Evolutionary conservation across 2,797 vertebrate species (phyloP), one percentile per base, ranked within the genome.

Genomic region (Sebastes steindachneri): DNA sequence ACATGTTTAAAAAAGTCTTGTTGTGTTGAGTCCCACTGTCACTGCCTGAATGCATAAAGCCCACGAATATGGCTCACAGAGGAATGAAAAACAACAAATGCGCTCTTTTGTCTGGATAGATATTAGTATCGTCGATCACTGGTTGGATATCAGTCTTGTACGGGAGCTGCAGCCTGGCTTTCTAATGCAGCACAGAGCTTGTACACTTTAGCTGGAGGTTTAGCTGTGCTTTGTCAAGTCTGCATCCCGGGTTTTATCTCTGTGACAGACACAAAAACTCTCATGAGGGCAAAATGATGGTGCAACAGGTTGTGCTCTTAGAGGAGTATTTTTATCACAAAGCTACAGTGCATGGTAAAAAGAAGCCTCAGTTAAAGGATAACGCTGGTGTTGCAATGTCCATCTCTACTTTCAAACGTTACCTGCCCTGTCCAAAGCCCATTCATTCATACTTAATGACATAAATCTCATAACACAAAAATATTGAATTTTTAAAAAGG

Each of bases 1-100:
- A 68, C 75, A 86, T 88, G 73, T 83, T 84, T 79, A 57, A 85
- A 45, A 45, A 83, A 66, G 84, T 71, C 75, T 78, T 87, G 86
- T 83, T 85, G 54, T 84, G 75, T 45, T 74, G 83, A 84, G 67
- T 79, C 75, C 17, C 57, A 12, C 76, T 54, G 28, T 84, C 75
- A 71, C 71, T 68, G 69, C 55, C 68, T 87, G 80, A 81, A 80
- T 86, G 73, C 64, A 81, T 62, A 84, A 86, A 69, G 66, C 62
- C 60, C 60, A 41, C 25, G 68, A 72, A 55, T 51, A 48, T 58
- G 73, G 75, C 63, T 84, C 77, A 58, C 64, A 65, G 72, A 75
- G 67, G 53, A 82, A 83, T 78, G 59, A 77, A 88, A 86, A 73
- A 75, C 62, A 74, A 72, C 66, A 62, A 73, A 79, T 62, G 72